Conservation (phyloP, 1,140 invertebrate genomes). For the Samia ricini region DNA sequence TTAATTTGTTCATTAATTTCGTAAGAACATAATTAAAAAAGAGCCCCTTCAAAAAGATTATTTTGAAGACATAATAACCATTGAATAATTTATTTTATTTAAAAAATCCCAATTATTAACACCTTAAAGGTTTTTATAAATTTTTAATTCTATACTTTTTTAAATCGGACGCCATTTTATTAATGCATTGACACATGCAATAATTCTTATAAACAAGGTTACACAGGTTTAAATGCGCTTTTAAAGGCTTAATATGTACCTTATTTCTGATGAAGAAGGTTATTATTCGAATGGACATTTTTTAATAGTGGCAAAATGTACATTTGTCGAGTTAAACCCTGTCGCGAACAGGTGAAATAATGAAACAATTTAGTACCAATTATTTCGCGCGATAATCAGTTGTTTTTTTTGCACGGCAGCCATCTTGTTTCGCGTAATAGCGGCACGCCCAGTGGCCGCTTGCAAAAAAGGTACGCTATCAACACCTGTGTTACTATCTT, state of each 20-base stretch:
- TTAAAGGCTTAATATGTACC: not conserved
- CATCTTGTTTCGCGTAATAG: slow-evolving; percentile 41
- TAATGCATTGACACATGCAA: slow-evolving; percentile 19
- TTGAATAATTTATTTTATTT: not conserved
- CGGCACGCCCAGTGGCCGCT: slow-evolving; percentile 37
- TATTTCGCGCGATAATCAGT: slow-evolving; percentile 38
- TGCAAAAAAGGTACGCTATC: slow-evolving; percentile 18
- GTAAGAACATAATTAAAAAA: not conserved
- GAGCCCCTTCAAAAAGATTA: slow-evolving; percentile 1
- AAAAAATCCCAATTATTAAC: slow-evolving; percentile 4
- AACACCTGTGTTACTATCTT: slow-evolving; percentile 4
- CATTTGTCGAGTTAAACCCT: slow-evolving; percentile 4
- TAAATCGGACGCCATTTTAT: slow-evolving; percentile 8
- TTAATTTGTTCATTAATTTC: not conserved
- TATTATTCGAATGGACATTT: slow-evolving; percentile 6
- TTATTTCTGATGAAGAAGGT: slow-evolving; percentile 15
- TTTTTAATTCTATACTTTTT: slow-evolving; percentile 3
- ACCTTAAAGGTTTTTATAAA: slow-evolving; percentile 1
- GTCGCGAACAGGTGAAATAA: slow-evolving; percentile 37
- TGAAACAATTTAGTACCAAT: slow-evolving; percentile 49
- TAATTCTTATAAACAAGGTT: slow-evolving; percentile 15
- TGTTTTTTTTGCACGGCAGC: slow-evolving; percentile 38
- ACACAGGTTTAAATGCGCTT: slow-evolving; percentile 8
- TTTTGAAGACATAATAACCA: slow-evolving; percentile 18
- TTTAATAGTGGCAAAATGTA: not conserved